A percentile compares a stretch with the other conserved stretches of the same genome.
These are phyloP conservation scores for Stenichneumon culpator DNA, from an alignment of 2,888 invertebrate species.

Conservation along the genomic window DNA sequence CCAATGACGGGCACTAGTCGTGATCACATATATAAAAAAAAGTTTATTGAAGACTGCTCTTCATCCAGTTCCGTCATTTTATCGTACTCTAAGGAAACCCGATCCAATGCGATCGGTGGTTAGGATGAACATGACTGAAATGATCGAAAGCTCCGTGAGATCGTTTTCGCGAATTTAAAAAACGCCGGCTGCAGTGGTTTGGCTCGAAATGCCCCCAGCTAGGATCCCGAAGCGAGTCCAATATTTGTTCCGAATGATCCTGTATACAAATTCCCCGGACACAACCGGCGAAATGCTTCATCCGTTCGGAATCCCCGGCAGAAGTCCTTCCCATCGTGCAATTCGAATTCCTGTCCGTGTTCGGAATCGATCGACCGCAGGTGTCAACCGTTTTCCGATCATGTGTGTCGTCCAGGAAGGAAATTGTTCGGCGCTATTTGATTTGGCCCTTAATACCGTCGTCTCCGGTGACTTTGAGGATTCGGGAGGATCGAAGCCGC, in stretches of 20 bases:
- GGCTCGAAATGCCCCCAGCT: neutral
- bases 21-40: too few species aligned
- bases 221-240: neutral
- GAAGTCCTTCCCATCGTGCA: neutral
- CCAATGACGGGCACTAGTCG: too few species aligned
- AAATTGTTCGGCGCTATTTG: constrained; percentile 34
- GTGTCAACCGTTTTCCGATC: neutral
- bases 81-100: too few species aligned
- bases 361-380: neutral
- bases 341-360: neutral
- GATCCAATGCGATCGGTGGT: neutral
- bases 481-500: constrained; percentile 7
- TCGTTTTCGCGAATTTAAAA: neutral
- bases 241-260: neutral
- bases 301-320: neutral
- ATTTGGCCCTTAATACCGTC: constrained; percentile 24
- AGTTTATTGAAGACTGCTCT: too few species aligned
- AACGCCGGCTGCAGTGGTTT: neutral
- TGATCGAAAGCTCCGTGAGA: neutral
- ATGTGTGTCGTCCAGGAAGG: neutral
- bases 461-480: neutral
- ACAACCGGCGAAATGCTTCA: neutral
- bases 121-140: neutral
- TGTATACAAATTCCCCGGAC: neutral
- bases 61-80: too few species aligned